Evolutionary conservation across 1,140 invertebrate genomes (phyloP).

Genomic region (Drosophila bipectinata): DNA sequence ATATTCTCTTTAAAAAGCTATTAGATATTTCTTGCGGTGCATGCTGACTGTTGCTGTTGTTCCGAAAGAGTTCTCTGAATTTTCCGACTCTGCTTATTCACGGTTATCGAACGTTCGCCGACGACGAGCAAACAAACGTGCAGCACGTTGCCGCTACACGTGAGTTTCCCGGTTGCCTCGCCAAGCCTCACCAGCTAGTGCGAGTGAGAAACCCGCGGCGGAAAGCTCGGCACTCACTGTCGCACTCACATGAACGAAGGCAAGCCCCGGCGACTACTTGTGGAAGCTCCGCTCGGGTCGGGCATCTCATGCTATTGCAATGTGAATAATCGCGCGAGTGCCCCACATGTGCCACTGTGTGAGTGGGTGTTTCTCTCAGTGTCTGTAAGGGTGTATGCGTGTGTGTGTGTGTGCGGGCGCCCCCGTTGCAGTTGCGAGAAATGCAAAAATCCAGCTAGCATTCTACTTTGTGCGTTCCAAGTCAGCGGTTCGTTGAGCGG

Average conservation of each 20-base stretch:
- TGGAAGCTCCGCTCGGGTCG: conserved; percentile 30
- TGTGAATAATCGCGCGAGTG: conserved; percentile 31
- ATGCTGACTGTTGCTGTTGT: conserved; percentile 25
- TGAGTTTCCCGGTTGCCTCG: conserved; percentile 35
- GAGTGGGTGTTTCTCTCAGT: conserved; percentile 27
- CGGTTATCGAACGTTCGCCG: conserved; percentile 48
- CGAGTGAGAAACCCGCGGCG: conserved; percentile 8
- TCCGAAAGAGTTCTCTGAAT: conserved; percentile 20
- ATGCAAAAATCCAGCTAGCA: conserved; percentile 43
- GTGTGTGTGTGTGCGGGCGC: not conserved
- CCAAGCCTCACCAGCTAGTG: not conserved
- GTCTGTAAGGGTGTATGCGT: conserved; percentile 12
- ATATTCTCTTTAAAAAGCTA: not conserved
- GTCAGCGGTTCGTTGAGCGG: conserved; percentile 56
- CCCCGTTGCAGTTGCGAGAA: conserved; percentile 30
- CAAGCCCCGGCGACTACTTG: conserved; percentile 20
- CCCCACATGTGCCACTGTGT: conserved; percentile 26
- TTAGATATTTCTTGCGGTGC: conserved; percentile 2
- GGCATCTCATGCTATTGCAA: conserved; percentile 46
- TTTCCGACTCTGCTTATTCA: conserved; percentile 43
- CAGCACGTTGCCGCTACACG: conserved; percentile 76
- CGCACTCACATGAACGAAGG: conserved; percentile 3
- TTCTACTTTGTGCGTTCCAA: conserved; percentile 53
- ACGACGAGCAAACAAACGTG: conserved; percentile 63
- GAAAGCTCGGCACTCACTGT: conserved; percentile 4